Base-by-base conservation (phyloP, 2,888 invertebrate genomes). In the Myathropa florea region DNA sequence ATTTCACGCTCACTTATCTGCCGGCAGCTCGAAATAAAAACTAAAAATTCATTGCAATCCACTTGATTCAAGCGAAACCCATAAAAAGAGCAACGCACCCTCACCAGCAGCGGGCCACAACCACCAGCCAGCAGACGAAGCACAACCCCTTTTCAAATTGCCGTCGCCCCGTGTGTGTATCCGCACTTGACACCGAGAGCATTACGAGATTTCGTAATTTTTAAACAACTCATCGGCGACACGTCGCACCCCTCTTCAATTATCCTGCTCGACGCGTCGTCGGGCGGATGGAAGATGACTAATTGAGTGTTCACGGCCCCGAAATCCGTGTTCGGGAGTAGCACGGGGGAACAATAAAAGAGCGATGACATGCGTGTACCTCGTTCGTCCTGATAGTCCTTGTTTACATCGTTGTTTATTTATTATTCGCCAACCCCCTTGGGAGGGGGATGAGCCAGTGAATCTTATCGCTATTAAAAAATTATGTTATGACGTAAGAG, bases 331-430 rank as follows among this genome's bases (percentile, higher is more conserved):
- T 80, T 64, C 68, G 33, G 26, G 59, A 75, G 24, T 61, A 55
- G 64, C 53, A 59, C 10, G 14, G 12, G 67, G 60, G 63, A 64
- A 68, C 64, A 73, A 70, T 65, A 46, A 55, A 63, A 77, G 67
- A 60, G 73, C 12, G 61, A 55, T 55, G 57, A 67, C 61, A 81
- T 76, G 64, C 46, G 36, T 67, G 61, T 36, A 71, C 77, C 67
- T 33, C 61, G 61, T 61, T 30, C 76, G n/a, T 67, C 28, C 64
- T 77, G 53, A 70, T 78, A 82, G 83, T 75, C 78, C 83, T 86
- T 86, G 86, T 86, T 86, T 86, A 86, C 86, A 86, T 83, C 79
- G 83, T 83, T 83, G 83, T 86, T 86, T 86, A 86, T 86, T 86
- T 86, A 83, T 83, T 78, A 75, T 78, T 55, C 55, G 71, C 61